phyloP scores from a whole-genome alignment of 2,113 vertebrate genomes.

The Pseudorhombus dupliciocellatus region DNA sequence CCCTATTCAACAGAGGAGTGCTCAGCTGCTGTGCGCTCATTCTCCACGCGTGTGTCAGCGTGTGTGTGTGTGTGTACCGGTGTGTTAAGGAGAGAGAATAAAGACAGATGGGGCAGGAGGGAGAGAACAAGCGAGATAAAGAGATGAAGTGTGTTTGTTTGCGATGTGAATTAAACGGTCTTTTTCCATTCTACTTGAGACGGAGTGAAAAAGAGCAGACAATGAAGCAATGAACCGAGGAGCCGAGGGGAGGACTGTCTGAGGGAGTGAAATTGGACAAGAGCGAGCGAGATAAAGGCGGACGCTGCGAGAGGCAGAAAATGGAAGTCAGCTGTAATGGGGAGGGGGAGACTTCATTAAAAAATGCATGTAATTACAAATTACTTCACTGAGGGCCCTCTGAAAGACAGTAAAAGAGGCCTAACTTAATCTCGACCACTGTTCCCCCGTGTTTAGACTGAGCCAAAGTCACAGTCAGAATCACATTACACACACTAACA shows the following conservation, averaged over 20 bases:
- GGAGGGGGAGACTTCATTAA: constrained; percentile 73
- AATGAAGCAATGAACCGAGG: constrained; percentile 41
- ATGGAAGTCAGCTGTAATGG: constrained; percentile 68
- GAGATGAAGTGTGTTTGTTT: constrained; percentile 64
- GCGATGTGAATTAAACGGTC: constrained; percentile 60
- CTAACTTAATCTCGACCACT: constrained; percentile 80
- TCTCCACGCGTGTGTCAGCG: neutral
- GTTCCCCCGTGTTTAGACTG: constrained; percentile 72
- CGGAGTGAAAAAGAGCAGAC: constrained; percentile 33
- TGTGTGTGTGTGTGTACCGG: constrained; percentile 7
- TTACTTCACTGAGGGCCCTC: constrained; percentile 73
- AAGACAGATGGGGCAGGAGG: constrained; percentile 32
- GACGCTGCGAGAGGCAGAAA: constrained; percentile 59
- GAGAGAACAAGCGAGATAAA: constrained; percentile 30
- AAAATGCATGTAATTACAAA: constrained; percentile 80
- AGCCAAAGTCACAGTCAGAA: constrained; percentile 81
- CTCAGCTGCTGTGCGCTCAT: constrained; percentile 71
- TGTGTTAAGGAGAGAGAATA: constrained; percentile 37
- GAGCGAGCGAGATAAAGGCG: constrained; percentile 61
- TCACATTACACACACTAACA: constrained; percentile 84
- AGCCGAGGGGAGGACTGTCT: constrained; percentile 19
- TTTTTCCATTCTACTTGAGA: constrained; percentile 61
- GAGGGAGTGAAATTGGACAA: constrained; percentile 31
- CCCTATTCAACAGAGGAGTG: constrained; percentile 70
- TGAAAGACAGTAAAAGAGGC: constrained; percentile 75